phyloP scores from a whole-genome alignment of 1,140 invertebrate species.

The Trinorchestia longiramus region DNA sequence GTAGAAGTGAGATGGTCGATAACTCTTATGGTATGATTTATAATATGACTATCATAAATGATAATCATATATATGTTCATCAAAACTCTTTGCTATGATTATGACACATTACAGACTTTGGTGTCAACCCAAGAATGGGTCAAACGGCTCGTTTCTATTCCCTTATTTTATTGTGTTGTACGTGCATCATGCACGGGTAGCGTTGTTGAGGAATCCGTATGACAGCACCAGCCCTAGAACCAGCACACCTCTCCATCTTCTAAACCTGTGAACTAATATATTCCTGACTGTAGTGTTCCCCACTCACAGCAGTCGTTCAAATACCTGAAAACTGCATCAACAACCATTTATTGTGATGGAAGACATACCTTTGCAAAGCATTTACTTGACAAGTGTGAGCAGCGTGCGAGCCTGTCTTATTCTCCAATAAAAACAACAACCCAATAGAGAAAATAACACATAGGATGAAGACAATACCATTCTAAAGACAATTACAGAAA shows the following conservation, averaged over 20 bases:
- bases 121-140: too few relatives aligned
- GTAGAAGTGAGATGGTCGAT: not conserved
- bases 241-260: not conserved
- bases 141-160: too few relatives aligned
- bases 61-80: too few relatives aligned
- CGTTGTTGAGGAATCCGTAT: not conserved
- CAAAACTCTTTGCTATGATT: too few relatives aligned
- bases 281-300: not conserved
- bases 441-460: too few relatives aligned
- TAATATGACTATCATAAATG: too few relatives aligned
- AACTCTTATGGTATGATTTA: too few relatives aligned
- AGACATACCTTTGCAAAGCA: not conserved
- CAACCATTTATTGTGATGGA: not conserved
- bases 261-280: not conserved
- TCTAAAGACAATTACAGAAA: not conserved
- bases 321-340: not conserved
- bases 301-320: not conserved
- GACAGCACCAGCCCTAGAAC: not conserved
- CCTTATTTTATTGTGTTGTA: too few relatives aligned
- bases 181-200: too few relatives aligned
- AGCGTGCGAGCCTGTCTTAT: not conserved
- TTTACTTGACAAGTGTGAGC: not conserved
- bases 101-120: too few relatives aligned
- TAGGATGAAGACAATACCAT: not conserved
- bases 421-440: not conserved